A percentile compares a stretch with the other conserved stretches of the same genome.
These are phyloP conservation scores for Mycogona germanica DNA, from an alignment of 2,888 invertebrate species.

Conservation along the genomic window DNA sequence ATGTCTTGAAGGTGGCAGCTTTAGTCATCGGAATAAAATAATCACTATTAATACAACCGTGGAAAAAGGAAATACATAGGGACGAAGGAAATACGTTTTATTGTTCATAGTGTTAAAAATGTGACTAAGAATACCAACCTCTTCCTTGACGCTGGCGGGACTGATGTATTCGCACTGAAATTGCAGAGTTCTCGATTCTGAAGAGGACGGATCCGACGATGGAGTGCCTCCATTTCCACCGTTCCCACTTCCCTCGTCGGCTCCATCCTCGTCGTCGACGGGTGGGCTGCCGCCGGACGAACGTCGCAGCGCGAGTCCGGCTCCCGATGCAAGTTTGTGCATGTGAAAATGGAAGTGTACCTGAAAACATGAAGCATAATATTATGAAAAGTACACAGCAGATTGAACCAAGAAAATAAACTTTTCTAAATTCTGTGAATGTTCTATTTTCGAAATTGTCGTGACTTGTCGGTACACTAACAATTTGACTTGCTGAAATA, in stretches of 20 bases:
- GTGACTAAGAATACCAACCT: too few relatives aligned
- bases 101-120: too few relatives aligned
- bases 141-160: not conserved
- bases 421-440: too few relatives aligned
- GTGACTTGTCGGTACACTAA: too few relatives aligned
- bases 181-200: slow-evolving; percentile 12
- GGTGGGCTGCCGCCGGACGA: slow-evolving; percentile 5
- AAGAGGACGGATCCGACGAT: slow-evolving; percentile 10
- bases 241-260: slow-evolving; percentile 9
- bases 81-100: too few relatives aligned
- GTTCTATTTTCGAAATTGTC: too few relatives aligned
- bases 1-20: slow-evolving; percentile 3
- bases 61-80: too few relatives aligned
- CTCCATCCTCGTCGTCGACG: slow-evolving; percentile 22
- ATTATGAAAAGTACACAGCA: too few relatives aligned
- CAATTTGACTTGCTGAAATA: too few relatives aligned
- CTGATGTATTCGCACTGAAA: slow-evolving; percentile 20
- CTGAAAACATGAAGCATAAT: too few relatives aligned
- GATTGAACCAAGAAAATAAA: too few relatives aligned
- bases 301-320: not conserved
- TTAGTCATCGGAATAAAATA: not conserved
- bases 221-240: slow-evolving; percentile 9
- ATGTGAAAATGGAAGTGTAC: slow-evolving; percentile 15
- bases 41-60: too few relatives aligned
- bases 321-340: slow-evolving; percentile 3